These are phyloP conservation scores for Protaetia brevitarsis DNA, from an alignment of 1,140 invertebrate species.

Conservation along the genomic window DNA sequence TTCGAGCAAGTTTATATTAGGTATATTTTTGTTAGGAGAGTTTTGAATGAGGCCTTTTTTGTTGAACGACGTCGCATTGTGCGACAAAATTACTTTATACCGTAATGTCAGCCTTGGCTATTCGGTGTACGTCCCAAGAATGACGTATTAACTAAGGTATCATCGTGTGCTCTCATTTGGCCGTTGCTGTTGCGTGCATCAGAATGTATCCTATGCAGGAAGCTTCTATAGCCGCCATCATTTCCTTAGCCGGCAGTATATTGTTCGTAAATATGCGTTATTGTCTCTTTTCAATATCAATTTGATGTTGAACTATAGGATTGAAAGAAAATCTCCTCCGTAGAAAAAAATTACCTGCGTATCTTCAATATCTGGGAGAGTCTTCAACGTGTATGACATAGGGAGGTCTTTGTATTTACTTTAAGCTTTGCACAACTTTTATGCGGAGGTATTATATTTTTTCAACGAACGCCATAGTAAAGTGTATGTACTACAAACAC, in stretches of 20 bases:
- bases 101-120: slow-evolving; percentile 32
- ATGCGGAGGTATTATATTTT: neutral
- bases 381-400: neutral
- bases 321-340: neutral
- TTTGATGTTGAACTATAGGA: neutral
- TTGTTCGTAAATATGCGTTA: neutral
- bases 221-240: neutral
- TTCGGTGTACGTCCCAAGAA: slow-evolving; percentile 11
- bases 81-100: slow-evolving; percentile 36
- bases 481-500: too few relatives aligned
- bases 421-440: neutral
- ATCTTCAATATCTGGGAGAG: slow-evolving; percentile 7
- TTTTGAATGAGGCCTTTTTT: slow-evolving; percentile 39
- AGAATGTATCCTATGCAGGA: neutral
- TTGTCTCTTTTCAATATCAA: slow-evolving; percentile 15
- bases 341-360: slow-evolving; percentile 13
- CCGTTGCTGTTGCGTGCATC: neutral
- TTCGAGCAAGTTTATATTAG: slow-evolving; percentile 34
- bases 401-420: neutral
- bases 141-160: neutral
- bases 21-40: slow-evolving; percentile 37
- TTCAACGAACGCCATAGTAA: neutral
- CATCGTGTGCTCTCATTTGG: neutral
- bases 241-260: neutral
- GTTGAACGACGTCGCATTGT: slow-evolving; percentile 28